Conservation (phyloP, 2,113 vertebrate species). For the Tragelaphus scriptus region DNA sequence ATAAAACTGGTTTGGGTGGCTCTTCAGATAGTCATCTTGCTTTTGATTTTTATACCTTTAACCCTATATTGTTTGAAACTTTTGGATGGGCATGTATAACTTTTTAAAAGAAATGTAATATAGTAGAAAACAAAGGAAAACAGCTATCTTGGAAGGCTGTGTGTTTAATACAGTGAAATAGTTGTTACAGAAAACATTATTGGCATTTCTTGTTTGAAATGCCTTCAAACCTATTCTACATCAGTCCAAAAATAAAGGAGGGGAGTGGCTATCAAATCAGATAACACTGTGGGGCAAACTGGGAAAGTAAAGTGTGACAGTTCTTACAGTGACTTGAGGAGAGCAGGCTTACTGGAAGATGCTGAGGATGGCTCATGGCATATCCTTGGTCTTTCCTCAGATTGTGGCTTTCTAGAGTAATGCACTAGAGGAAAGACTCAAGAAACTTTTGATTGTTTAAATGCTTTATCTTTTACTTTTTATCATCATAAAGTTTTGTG, state of each 20-base stretch:
- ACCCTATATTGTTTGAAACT: not conserved
- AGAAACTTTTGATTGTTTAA: not conserved
- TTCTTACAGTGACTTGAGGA: not conserved
- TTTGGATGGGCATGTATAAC: not conserved
- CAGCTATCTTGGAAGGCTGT: not conserved
- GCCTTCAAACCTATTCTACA: not conserved
- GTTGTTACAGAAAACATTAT: not conserved
- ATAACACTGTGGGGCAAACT: not conserved
- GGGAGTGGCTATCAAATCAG: not conserved
- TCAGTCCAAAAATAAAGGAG: not conserved
- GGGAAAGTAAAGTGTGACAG: not conserved
- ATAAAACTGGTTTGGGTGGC: slow-evolving; percentile 14
- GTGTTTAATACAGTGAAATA: not conserved
- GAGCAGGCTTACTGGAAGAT: not conserved
- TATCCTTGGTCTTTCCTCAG: not conserved
- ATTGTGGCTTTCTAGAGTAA: not conserved
- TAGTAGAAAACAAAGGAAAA: slow-evolving; percentile 11
- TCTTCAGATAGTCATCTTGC: not conserved
- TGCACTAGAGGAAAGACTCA: not conserved
- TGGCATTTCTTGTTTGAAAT: slow-evolving; percentile 3
- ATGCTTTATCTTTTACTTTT: not conserved
- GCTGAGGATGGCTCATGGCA: not conserved
- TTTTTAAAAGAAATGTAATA: not conserved
- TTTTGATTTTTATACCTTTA: not conserved
- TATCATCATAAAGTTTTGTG: not conserved